A percentile compares a stretch with the other conserved stretches of the same genome.
These are phyloP conservation scores for Drosophila borealis DNA, from an alignment of 2,888 invertebrate genomes.

Conservation along the genomic window DNA sequence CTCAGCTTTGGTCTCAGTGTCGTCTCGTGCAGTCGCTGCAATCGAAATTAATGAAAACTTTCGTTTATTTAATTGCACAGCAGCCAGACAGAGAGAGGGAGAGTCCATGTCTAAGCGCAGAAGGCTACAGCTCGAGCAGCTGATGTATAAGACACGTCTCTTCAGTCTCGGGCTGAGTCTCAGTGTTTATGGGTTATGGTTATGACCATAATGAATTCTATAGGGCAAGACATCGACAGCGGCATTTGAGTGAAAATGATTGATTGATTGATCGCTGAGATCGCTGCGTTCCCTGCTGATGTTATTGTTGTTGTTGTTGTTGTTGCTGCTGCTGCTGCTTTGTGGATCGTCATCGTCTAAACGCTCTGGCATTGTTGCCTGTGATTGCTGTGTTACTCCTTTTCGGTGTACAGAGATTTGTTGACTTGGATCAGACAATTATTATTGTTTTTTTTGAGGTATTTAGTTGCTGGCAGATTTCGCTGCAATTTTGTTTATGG, in stretches of 20 bases:
- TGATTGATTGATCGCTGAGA: constrained; percentile 73
- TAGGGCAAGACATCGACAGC: constrained; percentile 73
- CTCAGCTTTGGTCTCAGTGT: constrained; percentile 51
- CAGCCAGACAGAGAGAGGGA: constrained; percentile 59
- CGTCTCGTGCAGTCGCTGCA: constrained; percentile 65
- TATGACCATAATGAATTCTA: constrained; percentile 77
- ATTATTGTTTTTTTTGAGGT: constrained; percentile 61
- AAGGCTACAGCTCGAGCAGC: constrained; percentile 20
- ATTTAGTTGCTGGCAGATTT: constrained; percentile 58
- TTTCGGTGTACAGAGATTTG: constrained; percentile 72
- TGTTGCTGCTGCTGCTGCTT: constrained; percentile 35
- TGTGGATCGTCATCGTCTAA: constrained; percentile 40
- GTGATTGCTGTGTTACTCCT: constrained; percentile 67
- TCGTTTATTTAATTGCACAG: constrained; percentile 78
- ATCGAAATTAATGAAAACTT: constrained; percentile 79
- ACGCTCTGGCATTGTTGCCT: constrained; percentile 47
- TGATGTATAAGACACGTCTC: constrained; percentile 33
- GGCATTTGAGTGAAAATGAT: constrained; percentile 78
- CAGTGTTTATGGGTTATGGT: constrained; percentile 74
- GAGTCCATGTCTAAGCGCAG: constrained; percentile 36
- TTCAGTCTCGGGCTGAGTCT: constrained; percentile 19
- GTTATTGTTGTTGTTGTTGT: constrained; percentile 35
- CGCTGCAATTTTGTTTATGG: constrained; percentile 59
- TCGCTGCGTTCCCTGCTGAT: constrained; percentile 38
- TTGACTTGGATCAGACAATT: constrained; percentile 69